Conservation (phyloP, 2,888 invertebrate genomes). For the Chloroclysta siterata region DNA sequence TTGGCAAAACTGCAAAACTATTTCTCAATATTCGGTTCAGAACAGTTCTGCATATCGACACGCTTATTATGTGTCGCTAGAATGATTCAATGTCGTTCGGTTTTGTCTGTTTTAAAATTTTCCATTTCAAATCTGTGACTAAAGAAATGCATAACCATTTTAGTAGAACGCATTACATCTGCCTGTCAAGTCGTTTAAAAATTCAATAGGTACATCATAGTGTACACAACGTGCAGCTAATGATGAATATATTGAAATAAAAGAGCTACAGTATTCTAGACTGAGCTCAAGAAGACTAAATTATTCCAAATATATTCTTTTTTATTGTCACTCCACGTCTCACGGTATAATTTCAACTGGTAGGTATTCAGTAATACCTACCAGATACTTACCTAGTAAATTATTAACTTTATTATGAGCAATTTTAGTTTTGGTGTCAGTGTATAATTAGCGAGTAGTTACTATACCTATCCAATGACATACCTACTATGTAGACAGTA, state of each 20-base stretch:
- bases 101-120: not conserved
- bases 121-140: not conserved
- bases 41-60: not conserved
- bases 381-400: too few species aligned
- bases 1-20: constrained; percentile 17
- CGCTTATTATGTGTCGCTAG: not conserved
- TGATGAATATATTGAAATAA: too few species aligned
- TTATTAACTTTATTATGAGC: not conserved
- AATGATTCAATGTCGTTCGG: not conserved
- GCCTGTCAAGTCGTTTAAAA: not conserved
- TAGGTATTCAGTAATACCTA: too few species aligned
- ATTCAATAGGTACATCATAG: too few species aligned
- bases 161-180: not conserved
- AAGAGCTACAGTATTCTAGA: too few species aligned
- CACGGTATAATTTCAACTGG: too few species aligned
- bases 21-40: not conserved
- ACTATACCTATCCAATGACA: not conserved
- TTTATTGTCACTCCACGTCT: too few species aligned
- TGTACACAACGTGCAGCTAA: too few species aligned
- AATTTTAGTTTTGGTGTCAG: not conserved
- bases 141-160: not conserved
- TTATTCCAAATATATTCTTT: too few species aligned
- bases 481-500: not conserved
- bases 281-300: too few species aligned
- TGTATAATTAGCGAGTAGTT: not conserved